Evolutionary conservation across 2,888 invertebrate species (phyloP).

Genomic region (Mechanitis messenoides): DNA sequence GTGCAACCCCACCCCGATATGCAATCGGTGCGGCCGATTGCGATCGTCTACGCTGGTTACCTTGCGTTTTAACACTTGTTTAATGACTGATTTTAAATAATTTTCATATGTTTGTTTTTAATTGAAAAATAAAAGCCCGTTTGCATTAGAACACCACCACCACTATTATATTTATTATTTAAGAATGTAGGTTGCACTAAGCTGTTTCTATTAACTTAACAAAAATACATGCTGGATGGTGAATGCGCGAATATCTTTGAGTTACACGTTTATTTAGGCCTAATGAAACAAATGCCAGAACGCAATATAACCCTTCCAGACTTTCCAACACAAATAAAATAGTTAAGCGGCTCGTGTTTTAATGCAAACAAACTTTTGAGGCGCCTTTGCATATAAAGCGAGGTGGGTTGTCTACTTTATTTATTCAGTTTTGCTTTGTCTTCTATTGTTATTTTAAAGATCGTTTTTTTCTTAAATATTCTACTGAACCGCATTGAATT

Average conservation of each 20-base stretch:
- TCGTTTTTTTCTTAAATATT: conserved; percentile 33
- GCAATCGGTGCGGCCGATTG: conserved; percentile 66
- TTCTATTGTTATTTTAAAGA: conserved; percentile 52
- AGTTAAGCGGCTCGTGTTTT: conserved; percentile 77
- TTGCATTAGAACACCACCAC: conserved; percentile 75
- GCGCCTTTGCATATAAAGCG: conserved; percentile 77
- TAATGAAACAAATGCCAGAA: conserved; percentile 71
- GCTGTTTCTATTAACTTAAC: conserved; percentile 37
- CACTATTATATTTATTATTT: conserved; percentile 39
- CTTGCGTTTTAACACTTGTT: conserved; percentile 73
- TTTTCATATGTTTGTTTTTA: conserved; percentile 38
- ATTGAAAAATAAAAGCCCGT: conserved; percentile 62
- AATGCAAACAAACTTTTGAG: conserved; percentile 77
- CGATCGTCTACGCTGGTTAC: conserved; percentile 73
- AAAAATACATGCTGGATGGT: conserved; percentile 58
- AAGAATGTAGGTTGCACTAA: conserved; percentile 54
- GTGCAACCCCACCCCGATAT: conserved; percentile 74
- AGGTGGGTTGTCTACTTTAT: conserved; percentile 76
- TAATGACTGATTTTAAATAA: conserved; percentile 43
- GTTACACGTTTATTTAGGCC: conserved; percentile 48
- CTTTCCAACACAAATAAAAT: conserved; percentile 73
- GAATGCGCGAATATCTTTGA: conserved; percentile 52
- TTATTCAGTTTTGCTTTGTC: conserved; percentile 74
- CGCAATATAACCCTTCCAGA: conserved; percentile 77
- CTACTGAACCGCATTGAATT: conserved; percentile 33